Evolutionary conservation across 2,888 invertebrate genomes (phyloP).

Genomic region (Cylloceria caligata): DNA sequence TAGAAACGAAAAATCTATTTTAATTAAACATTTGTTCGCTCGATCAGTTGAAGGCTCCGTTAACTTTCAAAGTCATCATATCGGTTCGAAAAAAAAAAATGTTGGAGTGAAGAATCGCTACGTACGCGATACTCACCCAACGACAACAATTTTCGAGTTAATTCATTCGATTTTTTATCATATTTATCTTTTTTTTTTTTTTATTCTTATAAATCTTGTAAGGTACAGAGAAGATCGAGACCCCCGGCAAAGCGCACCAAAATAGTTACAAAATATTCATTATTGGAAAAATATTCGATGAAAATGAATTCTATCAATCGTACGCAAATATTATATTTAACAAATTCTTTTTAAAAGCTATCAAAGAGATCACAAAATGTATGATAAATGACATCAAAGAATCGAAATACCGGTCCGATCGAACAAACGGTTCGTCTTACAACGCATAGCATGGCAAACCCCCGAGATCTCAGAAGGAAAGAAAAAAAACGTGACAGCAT

Average conservation of each 20-base stretch:
- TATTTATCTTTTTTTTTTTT: constrained; percentile 67
- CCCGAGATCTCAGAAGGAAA: constrained; percentile 73
- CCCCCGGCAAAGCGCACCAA: constrained; percentile 69
- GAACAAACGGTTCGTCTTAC: constrained; percentile 70
- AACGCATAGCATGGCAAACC: constrained; percentile 75
- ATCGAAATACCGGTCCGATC: constrained; percentile 45
- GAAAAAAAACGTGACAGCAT: constrained; percentile 82
- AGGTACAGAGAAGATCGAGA: constrained; percentile 77
- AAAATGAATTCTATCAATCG: constrained; percentile 20
- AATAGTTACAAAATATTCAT: constrained; percentile 56
- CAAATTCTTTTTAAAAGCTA: background rate
- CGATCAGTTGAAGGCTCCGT: constrained; percentile 18
- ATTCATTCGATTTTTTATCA: constrained; percentile 32
- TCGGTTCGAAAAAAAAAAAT: constrained; percentile 50
- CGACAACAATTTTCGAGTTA: constrained; percentile 41
- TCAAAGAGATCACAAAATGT: background rate
- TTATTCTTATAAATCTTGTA: constrained; percentile 54
- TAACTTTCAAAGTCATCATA: constrained; percentile 67
- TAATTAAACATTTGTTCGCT: constrained; percentile 9
- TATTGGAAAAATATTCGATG: background rate
- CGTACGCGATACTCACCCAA: constrained; percentile 62
- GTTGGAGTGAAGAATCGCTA: constrained; percentile 49
- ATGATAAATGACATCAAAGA: background rate
- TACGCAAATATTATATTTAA: background rate
- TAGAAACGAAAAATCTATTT: background rate